Conservation (phyloP, 2,113 vertebrate species). For the Pseudorhombus dupliciocellatus region DNA sequence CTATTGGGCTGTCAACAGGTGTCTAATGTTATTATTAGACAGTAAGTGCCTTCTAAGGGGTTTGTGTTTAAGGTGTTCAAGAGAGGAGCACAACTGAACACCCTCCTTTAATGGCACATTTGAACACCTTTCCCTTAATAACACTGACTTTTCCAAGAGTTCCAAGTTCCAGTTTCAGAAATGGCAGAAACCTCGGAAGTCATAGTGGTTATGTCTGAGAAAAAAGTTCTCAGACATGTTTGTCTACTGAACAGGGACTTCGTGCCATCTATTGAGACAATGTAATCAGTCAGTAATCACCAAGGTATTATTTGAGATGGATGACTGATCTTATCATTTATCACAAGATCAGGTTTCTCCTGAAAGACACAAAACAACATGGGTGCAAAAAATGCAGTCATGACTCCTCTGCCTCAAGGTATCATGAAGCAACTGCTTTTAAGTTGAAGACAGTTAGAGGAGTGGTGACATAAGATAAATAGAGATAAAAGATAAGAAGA, state of each 20-base stretch:
- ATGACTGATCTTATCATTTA: neutral
- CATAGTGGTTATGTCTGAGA: neutral
- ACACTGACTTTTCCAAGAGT: neutral
- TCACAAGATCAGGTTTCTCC: neutral
- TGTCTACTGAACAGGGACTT: neutral
- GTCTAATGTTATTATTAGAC: neutral
- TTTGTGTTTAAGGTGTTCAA: neutral
- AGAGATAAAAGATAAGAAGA: constrained; percentile 28
- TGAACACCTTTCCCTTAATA: too few relatives aligned
- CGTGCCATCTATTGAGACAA: neutral
- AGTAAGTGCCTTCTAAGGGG: neutral
- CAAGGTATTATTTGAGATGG: neutral
- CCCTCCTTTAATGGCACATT: neutral
- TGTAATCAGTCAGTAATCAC: neutral
- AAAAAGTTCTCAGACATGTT: neutral
- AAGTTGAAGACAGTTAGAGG: constrained; percentile 34
- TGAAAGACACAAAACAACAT: constrained; percentile 6
- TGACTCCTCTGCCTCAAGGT: neutral
- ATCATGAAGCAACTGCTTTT: neutral
- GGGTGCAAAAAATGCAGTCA: neutral
- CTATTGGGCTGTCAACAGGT: too few relatives aligned
- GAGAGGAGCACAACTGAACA: neutral
- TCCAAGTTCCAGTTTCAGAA: neutral
- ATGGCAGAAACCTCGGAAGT: neutral
- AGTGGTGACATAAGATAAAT: constrained; percentile 32